Evolutionary conservation across 2,888 invertebrate genomes (phyloP).

Genomic region (Drosophila anomalata): DNA sequence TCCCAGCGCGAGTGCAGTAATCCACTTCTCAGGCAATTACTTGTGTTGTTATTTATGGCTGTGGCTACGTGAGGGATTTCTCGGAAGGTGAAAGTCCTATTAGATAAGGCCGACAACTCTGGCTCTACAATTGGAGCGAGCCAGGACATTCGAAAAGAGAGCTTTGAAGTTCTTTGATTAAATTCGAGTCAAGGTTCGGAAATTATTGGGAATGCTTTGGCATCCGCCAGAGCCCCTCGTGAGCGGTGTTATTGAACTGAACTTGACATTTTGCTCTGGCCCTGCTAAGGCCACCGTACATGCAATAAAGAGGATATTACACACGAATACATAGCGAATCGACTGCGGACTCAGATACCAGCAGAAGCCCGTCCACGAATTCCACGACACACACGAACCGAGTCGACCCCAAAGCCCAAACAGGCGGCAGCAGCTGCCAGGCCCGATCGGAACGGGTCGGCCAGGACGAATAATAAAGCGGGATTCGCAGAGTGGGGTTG

Average conservation of each 20-base stretch:
- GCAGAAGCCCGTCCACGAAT: conserved; percentile 23
- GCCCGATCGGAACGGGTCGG: conserved; percentile 25
- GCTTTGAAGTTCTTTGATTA: background rate
- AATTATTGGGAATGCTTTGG: background rate
- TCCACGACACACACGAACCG: conserved; percentile 40
- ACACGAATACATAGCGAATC: conserved; percentile 25
- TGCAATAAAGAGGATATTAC: conserved; percentile 74
- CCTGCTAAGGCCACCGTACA: conserved; percentile 38
- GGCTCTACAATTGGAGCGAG: no score
- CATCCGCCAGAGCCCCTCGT: conserved; percentile 19
- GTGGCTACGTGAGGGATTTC: conserved; percentile 37
- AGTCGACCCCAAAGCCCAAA: conserved; percentile 78
- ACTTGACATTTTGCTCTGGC: conserved; percentile 82
- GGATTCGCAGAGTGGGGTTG: conserved; percentile 37
- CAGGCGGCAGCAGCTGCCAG: conserved; percentile 61
- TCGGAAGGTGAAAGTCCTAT: background rate
- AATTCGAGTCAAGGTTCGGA: background rate
- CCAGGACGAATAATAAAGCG: conserved; percentile 53
- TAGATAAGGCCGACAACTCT: background rate
- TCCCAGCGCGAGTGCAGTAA: conserved; percentile 50
- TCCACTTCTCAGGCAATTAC: conserved; percentile 64
- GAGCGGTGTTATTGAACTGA: conserved; percentile 82
- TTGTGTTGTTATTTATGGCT: conserved; percentile 53
- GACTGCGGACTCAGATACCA: conserved; percentile 14
- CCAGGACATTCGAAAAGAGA: background rate